Base-by-base conservation (phyloP, 2,113 vertebrate genomes). In the Takifugu bimaculatus region DNA sequence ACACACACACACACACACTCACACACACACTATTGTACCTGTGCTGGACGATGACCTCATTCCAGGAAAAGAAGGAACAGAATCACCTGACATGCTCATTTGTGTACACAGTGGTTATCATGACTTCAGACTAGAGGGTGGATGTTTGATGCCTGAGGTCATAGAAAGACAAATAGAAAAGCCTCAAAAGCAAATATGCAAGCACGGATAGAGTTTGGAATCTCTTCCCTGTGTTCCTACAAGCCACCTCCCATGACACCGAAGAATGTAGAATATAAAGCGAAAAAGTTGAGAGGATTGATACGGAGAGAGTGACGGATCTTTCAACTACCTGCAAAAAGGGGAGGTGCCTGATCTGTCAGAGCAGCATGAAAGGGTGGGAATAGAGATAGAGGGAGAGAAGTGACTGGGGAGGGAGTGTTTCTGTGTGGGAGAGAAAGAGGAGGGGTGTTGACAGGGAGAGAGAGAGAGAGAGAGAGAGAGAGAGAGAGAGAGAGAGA, bases 101-200 rank as follows among this genome's bases (percentile, higher is more conserved):
- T 90, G 84, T 84, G 78, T 88, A 84, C 83, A 84, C 88, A 86
- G 82, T 78, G 88, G 81, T 77, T 72, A 78, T 63, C 72, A 64
- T 85, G 77, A 80, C 76, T 56, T 53, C 15, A 82, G 75, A 72
- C 75, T 57, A 54, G 70, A 63, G 70, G 39, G 56, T 62, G 47
- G 60, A 63, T 77, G 54, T 44, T 35, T 63, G 1, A 50, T 60
- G 69, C 84, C 68, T 78, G 49, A 32, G 73, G 84, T 77, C 64
- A 72, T 70, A 65, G 51, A 53, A 39, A 6, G 27, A 27, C 65
- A 62, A 74, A 78, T 29, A 70, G 26, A 4, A 49, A 14, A 74
- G 32, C 48, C 32, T 61, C 15, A 13, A 32, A 54, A 45, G 45
- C 48, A 50, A 67, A 65, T 67, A 27, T 42, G 58, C 15, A 6